Conservation (phyloP, 1,140 invertebrate species). For the Drosophila punjabiensis region DNA sequence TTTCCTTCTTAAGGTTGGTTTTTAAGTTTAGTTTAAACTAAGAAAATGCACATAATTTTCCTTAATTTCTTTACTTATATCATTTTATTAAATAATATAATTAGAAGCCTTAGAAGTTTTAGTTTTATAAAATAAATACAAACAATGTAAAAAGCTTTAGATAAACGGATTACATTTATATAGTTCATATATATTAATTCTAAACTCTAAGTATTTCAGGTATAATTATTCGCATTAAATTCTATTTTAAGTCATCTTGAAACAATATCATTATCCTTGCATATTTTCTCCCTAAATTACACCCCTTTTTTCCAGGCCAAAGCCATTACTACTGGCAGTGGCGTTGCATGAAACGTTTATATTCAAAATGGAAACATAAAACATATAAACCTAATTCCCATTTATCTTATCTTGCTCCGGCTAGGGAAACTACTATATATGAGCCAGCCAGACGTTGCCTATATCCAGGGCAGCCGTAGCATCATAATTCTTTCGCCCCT, state of each 20-base stretch:
- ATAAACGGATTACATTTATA: no score
- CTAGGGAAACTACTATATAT: slow-evolving; percentile 33
- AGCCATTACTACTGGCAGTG: not conserved
- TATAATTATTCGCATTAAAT: not conserved
- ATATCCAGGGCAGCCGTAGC: slow-evolving; percentile 10
- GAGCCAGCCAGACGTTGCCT: slow-evolving; percentile 21
- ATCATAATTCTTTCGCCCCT: slow-evolving; percentile 47
- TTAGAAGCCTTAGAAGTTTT: no score
- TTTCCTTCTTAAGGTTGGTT: not conserved
- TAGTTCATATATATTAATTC: no score
- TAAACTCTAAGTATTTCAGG: not conserved
- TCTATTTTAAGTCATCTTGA: not conserved
- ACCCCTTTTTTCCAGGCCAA: not conserved
- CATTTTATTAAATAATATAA: no score
- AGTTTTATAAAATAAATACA: no score
- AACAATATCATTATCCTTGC: no score
- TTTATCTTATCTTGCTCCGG: slow-evolving; percentile 15
- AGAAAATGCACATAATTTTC: not conserved
- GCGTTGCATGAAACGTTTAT: not conserved
- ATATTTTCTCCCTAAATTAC: not conserved
- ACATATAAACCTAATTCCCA: slow-evolving; percentile 23
- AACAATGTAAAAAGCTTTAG: no score
- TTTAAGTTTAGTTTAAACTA: not conserved
- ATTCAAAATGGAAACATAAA: slow-evolving; percentile 20
- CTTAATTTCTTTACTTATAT: no score